phyloP scores from a whole-genome alignment of 2,113 vertebrate species.

The Crotalus horridus region DNA sequence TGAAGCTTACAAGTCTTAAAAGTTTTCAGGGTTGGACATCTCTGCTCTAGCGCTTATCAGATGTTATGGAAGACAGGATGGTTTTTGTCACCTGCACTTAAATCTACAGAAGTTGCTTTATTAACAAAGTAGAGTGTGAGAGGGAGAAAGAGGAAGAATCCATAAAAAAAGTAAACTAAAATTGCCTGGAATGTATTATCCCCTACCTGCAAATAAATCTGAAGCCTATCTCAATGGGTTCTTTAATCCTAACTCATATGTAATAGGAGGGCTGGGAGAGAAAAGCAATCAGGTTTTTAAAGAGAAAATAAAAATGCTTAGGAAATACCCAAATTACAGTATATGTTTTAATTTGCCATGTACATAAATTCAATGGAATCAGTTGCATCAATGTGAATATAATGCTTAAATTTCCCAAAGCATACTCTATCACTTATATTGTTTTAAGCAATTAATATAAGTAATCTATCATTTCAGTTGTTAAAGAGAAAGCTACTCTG shows the following conservation, averaged over 20 bases:
- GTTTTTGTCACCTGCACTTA: not conserved
- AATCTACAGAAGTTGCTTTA: not conserved
- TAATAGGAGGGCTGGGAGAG: not conserved
- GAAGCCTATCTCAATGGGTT: not conserved
- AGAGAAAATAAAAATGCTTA: not conserved
- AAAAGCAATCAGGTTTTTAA: not conserved
- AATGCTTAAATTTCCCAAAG: not conserved
- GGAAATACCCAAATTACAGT: not conserved
- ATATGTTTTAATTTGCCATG: not conserved
- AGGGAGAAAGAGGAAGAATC: not conserved
- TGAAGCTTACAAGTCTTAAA: not conserved
- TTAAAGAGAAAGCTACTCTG: not conserved
- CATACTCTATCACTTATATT: not conserved
- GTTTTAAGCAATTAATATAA: not conserved
- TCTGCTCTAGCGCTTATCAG: not conserved
- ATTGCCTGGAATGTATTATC: not conserved
- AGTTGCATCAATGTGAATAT: not conserved
- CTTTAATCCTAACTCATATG: not conserved
- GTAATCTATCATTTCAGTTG: not conserved
- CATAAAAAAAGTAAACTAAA: not conserved
- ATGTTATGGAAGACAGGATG: not conserved
- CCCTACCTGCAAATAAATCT: not conserved
- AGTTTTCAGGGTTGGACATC: not conserved
- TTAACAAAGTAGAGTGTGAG: not conserved
- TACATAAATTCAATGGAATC: not conserved